A percentile compares a stretch with the other conserved stretches of the same genome.
Conservation (phyloP, 2,797 vertebrate species). For the Danio aesculapii region DNA sequence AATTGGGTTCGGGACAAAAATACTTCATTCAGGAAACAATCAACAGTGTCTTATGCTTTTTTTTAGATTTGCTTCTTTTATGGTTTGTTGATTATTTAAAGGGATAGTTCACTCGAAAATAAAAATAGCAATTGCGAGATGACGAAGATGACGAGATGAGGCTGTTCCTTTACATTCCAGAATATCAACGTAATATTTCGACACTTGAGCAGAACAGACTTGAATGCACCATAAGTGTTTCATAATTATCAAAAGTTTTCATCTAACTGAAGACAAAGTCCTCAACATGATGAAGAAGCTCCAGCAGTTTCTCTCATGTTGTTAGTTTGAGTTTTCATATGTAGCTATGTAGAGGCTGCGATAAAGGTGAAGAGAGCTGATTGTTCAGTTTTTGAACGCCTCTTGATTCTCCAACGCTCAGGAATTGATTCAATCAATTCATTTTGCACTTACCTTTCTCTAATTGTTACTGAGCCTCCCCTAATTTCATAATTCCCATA, state of each 20-base stretch:
- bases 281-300: not conserved
- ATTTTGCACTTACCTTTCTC: slow-evolving; percentile 80
- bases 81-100: not conserved
- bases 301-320: slow-evolving; percentile 9
- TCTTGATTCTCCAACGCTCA: slow-evolving; percentile 66
- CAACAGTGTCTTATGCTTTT: slow-evolving; percentile 14
- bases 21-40: slow-evolving; percentile 33
- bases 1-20: slow-evolving; percentile 17
- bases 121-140: not conserved
- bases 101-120: slow-evolving; percentile 1
- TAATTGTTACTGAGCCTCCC: slow-evolving; percentile 73
- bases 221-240: slow-evolving; percentile 7
- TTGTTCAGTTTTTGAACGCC: slow-evolving; percentile 26
- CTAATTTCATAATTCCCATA: slow-evolving; percentile 7
- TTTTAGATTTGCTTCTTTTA: slow-evolving; percentile 4
- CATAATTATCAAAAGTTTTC: not conserved
- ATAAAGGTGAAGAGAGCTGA: not conserved
- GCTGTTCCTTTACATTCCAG: not conserved
- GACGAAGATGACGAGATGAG: not conserved
- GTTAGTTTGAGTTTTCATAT: not conserved
- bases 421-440: slow-evolving; percentile 56
- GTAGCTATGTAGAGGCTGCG: slow-evolving; percentile 13
- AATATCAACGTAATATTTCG: not conserved
- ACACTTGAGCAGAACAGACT: slow-evolving; percentile 24
- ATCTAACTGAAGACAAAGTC: not conserved